Evolutionary conservation across 2,113 vertebrate genomes (phyloP).

Genomic region (Anhinga rufa): DNA sequence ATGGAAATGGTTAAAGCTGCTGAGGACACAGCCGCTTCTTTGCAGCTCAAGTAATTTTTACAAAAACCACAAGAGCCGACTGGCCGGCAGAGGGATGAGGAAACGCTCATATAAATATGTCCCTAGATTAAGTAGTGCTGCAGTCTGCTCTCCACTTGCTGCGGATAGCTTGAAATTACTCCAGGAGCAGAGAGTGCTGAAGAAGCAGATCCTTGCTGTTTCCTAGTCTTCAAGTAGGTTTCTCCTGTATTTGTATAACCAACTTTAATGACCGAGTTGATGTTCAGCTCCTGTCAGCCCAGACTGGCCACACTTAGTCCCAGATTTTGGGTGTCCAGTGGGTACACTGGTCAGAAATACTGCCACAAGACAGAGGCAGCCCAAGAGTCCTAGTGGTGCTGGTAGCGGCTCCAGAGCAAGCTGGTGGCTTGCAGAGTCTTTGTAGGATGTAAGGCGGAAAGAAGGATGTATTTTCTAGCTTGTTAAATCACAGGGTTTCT

Average conservation of each 20-base stretch:
- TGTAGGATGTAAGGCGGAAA: neutral
- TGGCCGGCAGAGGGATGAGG: neutral
- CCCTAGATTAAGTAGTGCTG: neutral
- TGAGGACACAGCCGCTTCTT: neutral
- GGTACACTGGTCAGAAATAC: neutral
- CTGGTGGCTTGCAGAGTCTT: neutral
- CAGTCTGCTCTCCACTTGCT: neutral
- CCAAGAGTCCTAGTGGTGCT: neutral
- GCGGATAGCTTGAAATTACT: neutral
- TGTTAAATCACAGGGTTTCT: neutral
- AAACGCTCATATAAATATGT: neutral
- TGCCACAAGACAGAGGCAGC: neutral
- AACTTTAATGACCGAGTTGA: neutral
- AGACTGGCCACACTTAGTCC: neutral
- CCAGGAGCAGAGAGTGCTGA: neutral
- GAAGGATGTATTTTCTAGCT: neutral
- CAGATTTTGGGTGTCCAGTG: neutral
- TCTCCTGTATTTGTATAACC: neutral
- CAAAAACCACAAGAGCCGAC: neutral
- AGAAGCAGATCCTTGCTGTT: neutral
- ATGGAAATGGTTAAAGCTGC: neutral
- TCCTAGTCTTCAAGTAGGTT: neutral
- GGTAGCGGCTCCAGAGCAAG: neutral
- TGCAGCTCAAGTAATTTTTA: neutral
- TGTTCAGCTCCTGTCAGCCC: neutral